These are phyloP conservation scores for Puffinus mauretanicus DNA, from an alignment of 2,113 vertebrate genomes.

Conservation along the genomic window DNA sequence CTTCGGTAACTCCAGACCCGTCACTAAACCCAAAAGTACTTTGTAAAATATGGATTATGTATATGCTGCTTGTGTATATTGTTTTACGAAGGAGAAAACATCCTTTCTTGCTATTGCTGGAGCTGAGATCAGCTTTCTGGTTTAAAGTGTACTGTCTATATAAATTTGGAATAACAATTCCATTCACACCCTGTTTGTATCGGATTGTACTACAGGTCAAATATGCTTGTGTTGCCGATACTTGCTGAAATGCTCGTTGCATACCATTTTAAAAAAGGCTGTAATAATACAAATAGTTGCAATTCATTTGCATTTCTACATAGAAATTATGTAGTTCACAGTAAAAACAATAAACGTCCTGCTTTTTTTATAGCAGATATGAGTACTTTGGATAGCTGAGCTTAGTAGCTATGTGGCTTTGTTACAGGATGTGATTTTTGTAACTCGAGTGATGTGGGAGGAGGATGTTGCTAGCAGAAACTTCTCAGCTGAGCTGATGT, in stretches of 20 bases:
- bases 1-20: background rate
- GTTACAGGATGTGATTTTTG: background rate
- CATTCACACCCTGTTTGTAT: background rate
- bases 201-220: background rate
- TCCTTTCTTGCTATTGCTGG: background rate
- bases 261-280: conserved; percentile 16
- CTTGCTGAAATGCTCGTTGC: background rate
- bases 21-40: background rate
- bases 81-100: background rate
- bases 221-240: background rate
- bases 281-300: conserved; percentile 30
- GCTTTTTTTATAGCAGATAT: conserved; percentile 49
- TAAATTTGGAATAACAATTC: background rate
- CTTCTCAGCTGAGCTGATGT: background rate
- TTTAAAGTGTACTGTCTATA: background rate
- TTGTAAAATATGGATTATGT: background rate
- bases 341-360: conserved; percentile 55
- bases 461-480: background rate
- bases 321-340: background rate
- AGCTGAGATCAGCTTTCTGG: background rate
- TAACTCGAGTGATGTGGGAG: background rate
- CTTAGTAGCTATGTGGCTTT: background rate
- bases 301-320: conserved; percentile 33
- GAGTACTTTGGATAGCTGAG: background rate
- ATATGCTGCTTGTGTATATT: background rate